Base-by-base conservation (phyloP, 2,113 vertebrate species). In the Nerophis lumbriciformis region DNA sequence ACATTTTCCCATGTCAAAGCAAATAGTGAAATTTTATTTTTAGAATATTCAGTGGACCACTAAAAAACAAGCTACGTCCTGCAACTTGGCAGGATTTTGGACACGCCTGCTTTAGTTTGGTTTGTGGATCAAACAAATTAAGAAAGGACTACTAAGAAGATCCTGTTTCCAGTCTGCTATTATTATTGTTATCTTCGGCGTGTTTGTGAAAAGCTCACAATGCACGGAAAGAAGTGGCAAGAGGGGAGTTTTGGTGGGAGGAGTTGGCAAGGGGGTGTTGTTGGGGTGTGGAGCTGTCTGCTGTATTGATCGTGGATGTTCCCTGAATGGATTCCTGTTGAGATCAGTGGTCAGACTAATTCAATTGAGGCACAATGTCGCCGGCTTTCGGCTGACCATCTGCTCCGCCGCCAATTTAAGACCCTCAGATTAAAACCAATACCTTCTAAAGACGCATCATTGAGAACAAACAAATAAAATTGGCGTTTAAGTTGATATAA, bases 281-380 rank as follows among this genome's bases (percentile, higher is more conserved):
- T 38, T 12, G 21, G 47, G 59, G 55, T 54, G 66, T 50, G 53
- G 36, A 65, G 63, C 48, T 62, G 72, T 37, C 42, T 67, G 58
- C 52, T 66, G 73, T 85, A 83, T 85, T 79, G 77, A 82, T 83
- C 76, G 70, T 66, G 61, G 53, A 71, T 71, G 69, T 49, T n/a
- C 65, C 63, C 61, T 71, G 71, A 83, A 69, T 68, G 67, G 59
- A 60, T 44, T 80, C 65, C 64, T 70, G 15, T 66, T 51, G 35
- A 64, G 65, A 81, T 72, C 75, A 51, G 61, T 73, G 56, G 54
- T 65, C 13, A 5, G 48, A 63, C 62, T 75, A 67, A 65, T 76
- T 69, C 66, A 67, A 70, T 2, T 1, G 48, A 53, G 14, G 57
- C 55, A 39, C 5, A 66, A 36, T 56, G 59, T 49, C 9, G 28